phyloP scores from a whole-genome alignment of 1,140 invertebrate genomes.

The Musca vetustissima region DNA sequence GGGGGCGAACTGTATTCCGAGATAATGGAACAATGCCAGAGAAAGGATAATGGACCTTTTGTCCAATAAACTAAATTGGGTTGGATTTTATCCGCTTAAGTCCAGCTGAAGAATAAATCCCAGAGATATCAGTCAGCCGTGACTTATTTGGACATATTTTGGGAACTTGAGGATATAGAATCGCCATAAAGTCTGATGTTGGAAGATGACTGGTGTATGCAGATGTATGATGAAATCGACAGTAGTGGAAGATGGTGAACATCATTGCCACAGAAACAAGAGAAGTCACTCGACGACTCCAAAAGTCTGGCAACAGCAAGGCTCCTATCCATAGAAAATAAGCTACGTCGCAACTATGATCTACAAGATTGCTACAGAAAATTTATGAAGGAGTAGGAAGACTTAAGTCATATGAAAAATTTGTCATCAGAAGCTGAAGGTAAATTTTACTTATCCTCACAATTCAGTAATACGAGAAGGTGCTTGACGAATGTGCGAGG shows the following conservation, averaged over 20 bases:
- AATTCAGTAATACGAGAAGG: conserved; percentile 16
- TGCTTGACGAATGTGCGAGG: conserved; percentile 36
- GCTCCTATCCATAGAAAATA: conserved; percentile 3
- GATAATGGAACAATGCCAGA: neutral
- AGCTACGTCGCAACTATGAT: neutral
- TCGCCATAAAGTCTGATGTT: neutral
- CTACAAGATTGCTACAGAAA: conserved; percentile 3
- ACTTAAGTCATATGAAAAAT: conserved; percentile 26
- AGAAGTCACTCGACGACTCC: neutral
- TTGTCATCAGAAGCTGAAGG: neutral
- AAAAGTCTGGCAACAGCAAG: neutral
- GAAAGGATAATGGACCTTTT: neutral
- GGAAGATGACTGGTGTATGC: neutral
- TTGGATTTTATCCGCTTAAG: neutral
- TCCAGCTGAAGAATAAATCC: neutral
- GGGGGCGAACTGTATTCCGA: neutral
- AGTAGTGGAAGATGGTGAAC: neutral
- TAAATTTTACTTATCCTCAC: conserved; percentile 28
- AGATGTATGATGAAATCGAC: neutral
- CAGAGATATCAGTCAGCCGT: neutral
- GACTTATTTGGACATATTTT: neutral
- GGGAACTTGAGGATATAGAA: conserved; percentile 5
- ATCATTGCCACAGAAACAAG: conserved; percentile 8
- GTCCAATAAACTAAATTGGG: neutral
- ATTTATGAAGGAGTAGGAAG: conserved; percentile 24